Evolutionary conservation across 2,113 vertebrate genomes (phyloP), one percentile per base, ranked within the genome.

Genomic region (Paramormyrops kingsleyae): DNA sequence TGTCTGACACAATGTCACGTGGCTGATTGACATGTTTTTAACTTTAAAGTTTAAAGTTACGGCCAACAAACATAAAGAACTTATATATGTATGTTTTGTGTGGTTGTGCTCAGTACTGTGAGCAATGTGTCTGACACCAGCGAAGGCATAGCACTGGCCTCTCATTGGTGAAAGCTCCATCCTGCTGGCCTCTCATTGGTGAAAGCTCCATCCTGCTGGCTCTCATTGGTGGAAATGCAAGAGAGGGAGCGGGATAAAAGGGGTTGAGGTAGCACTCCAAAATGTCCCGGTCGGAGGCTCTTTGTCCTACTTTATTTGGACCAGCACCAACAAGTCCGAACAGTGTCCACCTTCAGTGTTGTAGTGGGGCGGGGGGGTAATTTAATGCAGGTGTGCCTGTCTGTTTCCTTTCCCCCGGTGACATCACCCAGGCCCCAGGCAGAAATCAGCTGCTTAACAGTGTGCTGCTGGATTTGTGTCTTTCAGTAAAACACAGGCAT

Each of bases 351-450:
- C 1, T 24, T n/a, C 50, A 49, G 27, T 0, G 53, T 77, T 1
- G 9, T 42, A 88, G 47, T 24, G 95, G 95, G 92, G 89, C 46
- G 52, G 84, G 88, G 88, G 88, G 59, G 70, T 83, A 46, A 47
- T 93, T 93, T 89, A 93, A 90, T 90, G 90, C 91, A 95, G 94
- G 93, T 96, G 91, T 93, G 92, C 74, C 47, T n/a, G 56, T 83
- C 56, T 90, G 56, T 49, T 47, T 31, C 77, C 24, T 10, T 17
- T 49, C 47, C 66, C 88, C 39, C 4, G 53, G 83, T 49, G 50
- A 53, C 49, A 13, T 47, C 44, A 15, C n/a, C n/a, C 5, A 21
- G n/a, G 46, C 88, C 42, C 42, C 74, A 80, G 35, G 31, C 24
- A 44, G 19, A 39, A 13, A 80, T 80, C 35, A 80, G 74, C 74